Percentiles rank a stretch among this genome's conserved stretches.
Evolutionary conservation across 2,797 vertebrate genomes (phyloP).

Genomic region (Loriculus beryllinus): DNA sequence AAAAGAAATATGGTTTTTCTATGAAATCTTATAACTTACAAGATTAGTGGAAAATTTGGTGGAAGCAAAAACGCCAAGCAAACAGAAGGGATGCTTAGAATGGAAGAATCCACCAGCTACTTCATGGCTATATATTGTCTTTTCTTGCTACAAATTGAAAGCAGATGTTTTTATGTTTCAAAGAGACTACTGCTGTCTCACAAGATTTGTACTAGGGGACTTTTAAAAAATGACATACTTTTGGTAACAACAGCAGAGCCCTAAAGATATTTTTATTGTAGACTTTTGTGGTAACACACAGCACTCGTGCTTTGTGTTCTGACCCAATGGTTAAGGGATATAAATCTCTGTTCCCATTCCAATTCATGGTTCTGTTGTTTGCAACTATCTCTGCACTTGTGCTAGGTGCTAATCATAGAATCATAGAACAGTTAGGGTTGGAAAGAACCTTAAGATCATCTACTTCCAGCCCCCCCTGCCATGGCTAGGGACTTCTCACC

Average conservation of each 20-base stretch:
- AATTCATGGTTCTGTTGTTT: not conserved
- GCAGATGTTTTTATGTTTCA: not conserved
- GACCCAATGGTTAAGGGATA: not conserved
- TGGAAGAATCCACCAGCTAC: not conserved
- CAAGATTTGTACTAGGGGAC: not conserved
- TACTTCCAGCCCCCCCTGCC: too few species aligned
- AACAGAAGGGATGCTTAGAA: not conserved
- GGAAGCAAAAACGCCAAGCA: not conserved
- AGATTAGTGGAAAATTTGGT: not conserved
- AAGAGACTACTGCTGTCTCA: not conserved
- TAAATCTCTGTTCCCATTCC: not conserved
- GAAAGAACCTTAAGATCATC: too few species aligned
- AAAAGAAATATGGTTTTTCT: not conserved
- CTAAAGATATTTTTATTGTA: not conserved
- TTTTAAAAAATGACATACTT: not conserved
- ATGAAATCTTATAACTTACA: not conserved
- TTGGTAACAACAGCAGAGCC: not conserved
- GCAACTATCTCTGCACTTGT: not conserved
- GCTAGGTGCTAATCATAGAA: not conserved
- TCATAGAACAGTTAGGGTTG: too few species aligned
- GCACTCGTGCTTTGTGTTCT: not conserved
- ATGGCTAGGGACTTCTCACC: too few species aligned
- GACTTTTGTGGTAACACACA: not conserved
- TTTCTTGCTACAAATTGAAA: not conserved
- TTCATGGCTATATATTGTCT: not conserved